Evolutionary conservation across 2,113 vertebrate species (phyloP).

Genomic region (Nesoenas mayeri): DNA sequence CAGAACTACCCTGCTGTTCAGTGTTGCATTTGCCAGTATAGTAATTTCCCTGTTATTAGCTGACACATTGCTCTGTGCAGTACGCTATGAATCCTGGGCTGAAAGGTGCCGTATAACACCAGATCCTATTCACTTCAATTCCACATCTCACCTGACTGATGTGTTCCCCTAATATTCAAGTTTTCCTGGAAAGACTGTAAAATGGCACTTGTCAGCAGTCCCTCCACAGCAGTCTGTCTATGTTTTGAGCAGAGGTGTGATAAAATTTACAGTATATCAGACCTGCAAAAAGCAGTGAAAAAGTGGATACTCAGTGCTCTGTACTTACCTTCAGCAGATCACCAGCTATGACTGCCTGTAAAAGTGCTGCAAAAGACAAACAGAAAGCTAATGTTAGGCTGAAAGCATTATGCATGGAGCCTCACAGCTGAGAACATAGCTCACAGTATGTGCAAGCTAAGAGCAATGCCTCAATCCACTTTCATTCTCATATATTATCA

Average conservation of each 20-base stretch:
- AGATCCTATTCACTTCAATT: neutral
- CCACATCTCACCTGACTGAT: constrained; percentile 31
- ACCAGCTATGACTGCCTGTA: constrained; percentile 80
- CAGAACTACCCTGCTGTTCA: neutral
- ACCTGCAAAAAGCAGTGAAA: neutral
- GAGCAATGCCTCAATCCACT: neutral
- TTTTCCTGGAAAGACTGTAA: constrained; percentile 44
- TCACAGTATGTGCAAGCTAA: neutral
- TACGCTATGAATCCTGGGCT: neutral
- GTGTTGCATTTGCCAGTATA: neutral
- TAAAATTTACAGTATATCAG: constrained; percentile 1
- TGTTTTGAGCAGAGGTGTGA: constrained; percentile 12
- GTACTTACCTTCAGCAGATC: constrained; percentile 79
- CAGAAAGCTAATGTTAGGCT: constrained; percentile 51
- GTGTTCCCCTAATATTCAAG: neutral
- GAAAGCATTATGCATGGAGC: neutral
- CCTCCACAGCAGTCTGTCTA: neutral
- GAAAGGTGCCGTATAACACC: constrained; percentile 1
- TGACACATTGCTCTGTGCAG: neutral
- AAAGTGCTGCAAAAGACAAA: constrained; percentile 77
- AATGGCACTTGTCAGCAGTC: neutral
- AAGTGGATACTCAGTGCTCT: neutral
- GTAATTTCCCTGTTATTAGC: constrained; percentile 4
- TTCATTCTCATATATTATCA: neutral
- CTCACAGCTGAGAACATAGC: neutral